phyloP scores from a whole-genome alignment of 2,888 invertebrate genomes.

The Hirudinaria manillensis region DNA sequence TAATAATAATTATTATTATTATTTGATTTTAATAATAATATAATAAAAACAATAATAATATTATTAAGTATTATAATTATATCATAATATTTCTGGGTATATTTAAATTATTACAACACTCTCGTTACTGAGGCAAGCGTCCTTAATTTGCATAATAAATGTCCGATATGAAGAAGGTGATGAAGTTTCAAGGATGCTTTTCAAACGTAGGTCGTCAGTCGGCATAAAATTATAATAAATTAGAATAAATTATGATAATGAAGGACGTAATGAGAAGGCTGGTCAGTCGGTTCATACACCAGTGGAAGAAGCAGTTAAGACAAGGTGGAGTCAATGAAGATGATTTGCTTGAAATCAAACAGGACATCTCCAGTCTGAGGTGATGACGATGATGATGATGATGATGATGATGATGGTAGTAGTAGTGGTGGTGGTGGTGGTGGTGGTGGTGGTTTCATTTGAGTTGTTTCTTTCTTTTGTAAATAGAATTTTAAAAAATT shows the following conservation, averaged over 20 bases:
- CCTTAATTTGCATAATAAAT: neutral
- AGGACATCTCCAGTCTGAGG: constrained; percentile 60
- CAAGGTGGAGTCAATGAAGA: constrained; percentile 60
- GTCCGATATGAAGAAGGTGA: constrained; percentile 13
- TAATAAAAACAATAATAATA: neutral
- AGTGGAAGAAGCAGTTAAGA: constrained; percentile 58
- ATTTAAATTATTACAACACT: neutral
- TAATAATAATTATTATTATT: neutral
- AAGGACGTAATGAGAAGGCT: constrained; percentile 58
- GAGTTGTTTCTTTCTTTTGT: neutral
- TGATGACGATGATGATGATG: constrained; percentile 43
- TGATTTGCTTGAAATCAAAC: constrained; percentile 59
- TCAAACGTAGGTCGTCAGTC: neutral
- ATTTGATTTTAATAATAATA: neutral
- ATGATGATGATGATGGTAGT: neutral
- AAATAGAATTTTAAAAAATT: neutral
- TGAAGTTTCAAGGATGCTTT: neutral
- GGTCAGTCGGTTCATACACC: constrained; percentile 57
- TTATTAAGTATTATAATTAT: neutral
- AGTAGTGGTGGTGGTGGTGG: neutral
- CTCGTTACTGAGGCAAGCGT: constrained; percentile 4
- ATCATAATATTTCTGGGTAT: neutral
- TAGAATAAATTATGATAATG: constrained; percentile 2
- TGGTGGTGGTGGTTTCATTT: constrained; percentile 11
- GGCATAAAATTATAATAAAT: constrained; percentile 1